Base-by-base conservation (phyloP, 2,113 vertebrate species). In the Callipepla californica region DNA sequence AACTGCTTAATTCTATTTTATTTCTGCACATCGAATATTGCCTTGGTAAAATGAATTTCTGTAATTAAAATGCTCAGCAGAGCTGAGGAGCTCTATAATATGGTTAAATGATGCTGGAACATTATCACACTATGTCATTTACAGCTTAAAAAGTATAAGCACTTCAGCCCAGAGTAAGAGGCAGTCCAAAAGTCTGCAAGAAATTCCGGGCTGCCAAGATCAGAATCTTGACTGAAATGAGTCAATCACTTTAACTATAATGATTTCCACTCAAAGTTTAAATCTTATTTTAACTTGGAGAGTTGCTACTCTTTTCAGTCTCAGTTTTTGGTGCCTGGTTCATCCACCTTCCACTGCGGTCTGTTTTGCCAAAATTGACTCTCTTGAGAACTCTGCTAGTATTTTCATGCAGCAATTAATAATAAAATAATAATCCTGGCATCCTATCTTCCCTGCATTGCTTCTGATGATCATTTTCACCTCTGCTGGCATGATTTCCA, bases 41-140 rank as follows among this genome's bases (percentile, higher is more conserved):
- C 91, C 30, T 93, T 76, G 23, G 32, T 90, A 95, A 96, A 97
- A 97, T 92, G 73, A 96, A 90, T 94, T 96, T 61, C 72, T 83
- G 55, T 79, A 95, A 97, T 97, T 97, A 97, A 92, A 48, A 89
- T 47, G 42, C 73, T 94, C 79, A 89, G 85, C 90, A 95, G 95
- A n/a, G 55, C 50, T 95, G 53, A 96, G 53, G 25, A 80, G 32
- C 30, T 59, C 73, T 91, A 32, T 80, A 93, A 95, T 74, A 68
- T 44, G 51, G 67, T 75, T 84, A 93, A 92, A 80, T 93, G 23
- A 95, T 94, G 92, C 28, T 85, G 55, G 74, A 77, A 84, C 77
- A 94, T 87, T 75, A 96, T 70, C 83, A 76, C 44, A 85, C 38
- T 66, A 36, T 16, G 59, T 65, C 88, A 90, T 88, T 72, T 74